Conservation (phyloP, 1,140 invertebrate genomes). For the Marisa cornuarietis region DNA sequence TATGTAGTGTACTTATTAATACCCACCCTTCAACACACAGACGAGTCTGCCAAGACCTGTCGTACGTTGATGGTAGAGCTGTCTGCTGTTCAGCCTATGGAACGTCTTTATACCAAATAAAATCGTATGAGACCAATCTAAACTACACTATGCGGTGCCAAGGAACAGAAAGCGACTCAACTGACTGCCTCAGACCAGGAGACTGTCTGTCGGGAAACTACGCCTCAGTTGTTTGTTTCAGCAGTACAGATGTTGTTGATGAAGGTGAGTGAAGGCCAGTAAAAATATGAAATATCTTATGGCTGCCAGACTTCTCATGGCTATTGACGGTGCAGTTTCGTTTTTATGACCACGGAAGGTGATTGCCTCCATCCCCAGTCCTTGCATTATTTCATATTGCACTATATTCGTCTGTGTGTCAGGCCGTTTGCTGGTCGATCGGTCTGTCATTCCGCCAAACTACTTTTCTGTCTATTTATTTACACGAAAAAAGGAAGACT, state of each 20-base stretch:
- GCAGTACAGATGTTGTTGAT: slow-evolving; percentile 12
- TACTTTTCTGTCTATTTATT: no score
- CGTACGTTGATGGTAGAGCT: slow-evolving; percentile 43
- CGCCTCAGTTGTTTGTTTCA: slow-evolving; percentile 50
- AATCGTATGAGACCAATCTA: neutral
- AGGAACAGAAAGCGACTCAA: slow-evolving; percentile 35
- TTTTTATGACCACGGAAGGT: no score
- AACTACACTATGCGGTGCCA: slow-evolving; percentile 46
- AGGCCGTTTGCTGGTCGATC: no score
- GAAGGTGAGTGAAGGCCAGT: neutral
- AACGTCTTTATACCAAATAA: neutral
- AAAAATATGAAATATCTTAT: no score
- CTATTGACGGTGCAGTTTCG: no score
- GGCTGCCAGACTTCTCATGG: no score
- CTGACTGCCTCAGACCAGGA: slow-evolving; percentile 33
- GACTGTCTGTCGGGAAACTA: slow-evolving; percentile 35
- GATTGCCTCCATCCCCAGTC: no score
- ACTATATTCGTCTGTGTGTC: no score
- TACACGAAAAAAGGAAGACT: no score
- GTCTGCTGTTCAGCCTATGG: slow-evolving; percentile 50
- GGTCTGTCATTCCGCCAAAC: no score
- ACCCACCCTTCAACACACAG: neutral
- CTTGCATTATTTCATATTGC: no score
- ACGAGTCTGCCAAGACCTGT: slow-evolving; percentile 45
- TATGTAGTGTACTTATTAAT: neutral